Percentiles rank a stretch among this genome's conserved stretches.
These are phyloP conservation scores for Probaryconus sp. DNA, from an alignment of 1,140 invertebrate species.

Conservation along the genomic window DNA sequence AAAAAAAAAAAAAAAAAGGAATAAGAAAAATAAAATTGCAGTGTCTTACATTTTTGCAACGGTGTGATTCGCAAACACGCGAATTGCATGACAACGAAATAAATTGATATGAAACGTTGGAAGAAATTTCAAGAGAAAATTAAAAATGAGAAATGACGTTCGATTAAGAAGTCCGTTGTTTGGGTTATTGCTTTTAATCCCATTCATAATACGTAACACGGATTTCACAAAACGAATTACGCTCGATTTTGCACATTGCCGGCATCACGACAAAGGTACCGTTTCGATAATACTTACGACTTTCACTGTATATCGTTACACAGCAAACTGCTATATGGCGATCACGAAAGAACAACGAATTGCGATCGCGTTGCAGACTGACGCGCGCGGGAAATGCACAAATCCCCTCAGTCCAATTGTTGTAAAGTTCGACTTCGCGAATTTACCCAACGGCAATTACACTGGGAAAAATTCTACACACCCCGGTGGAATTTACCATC, in stretches of 20 bases:
- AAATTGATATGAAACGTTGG: too few species aligned
- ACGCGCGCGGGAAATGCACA: slow-evolving; percentile 53
- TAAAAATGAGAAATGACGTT: too few species aligned
- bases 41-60: too few species aligned
- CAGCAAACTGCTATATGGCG: slow-evolving; percentile 37
- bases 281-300: slow-evolving; percentile 63
- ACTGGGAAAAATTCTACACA: neutral
- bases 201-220: slow-evolving; percentile 59
- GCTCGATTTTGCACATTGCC: slow-evolving; percentile 58
- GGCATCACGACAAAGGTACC: slow-evolving; percentile 58
- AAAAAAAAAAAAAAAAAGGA: too few species aligned
- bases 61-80: too few species aligned
- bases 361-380: slow-evolving; percentile 54
- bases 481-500: too few species aligned
- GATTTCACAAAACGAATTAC: slow-evolving; percentile 62
- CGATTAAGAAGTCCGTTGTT: neutral
- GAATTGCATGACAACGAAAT: too few species aligned
- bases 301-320: slow-evolving; percentile 64
- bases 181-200: slow-evolving; percentile 23
- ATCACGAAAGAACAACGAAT: slow-evolving; percentile 63
- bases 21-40: too few species aligned
- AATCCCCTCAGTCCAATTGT: slow-evolving; percentile 1
- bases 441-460: neutral
- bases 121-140: too few species aligned
- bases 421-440: neutral